Conservation (phyloP, 2,113 vertebrate genomes). For the Zosterops hypoxanthus region DNA sequence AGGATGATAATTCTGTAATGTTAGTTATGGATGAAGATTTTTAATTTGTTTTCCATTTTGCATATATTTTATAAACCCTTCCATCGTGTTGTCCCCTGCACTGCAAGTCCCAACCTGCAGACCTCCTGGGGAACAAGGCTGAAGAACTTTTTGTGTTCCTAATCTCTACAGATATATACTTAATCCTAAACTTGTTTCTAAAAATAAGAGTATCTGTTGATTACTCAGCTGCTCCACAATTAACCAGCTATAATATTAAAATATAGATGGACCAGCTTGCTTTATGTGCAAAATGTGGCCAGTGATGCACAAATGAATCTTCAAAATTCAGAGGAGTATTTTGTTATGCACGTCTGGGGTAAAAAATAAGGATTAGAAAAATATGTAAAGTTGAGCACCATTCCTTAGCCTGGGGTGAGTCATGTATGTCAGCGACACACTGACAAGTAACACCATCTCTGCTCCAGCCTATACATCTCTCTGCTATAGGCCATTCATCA, state of each 20-base stretch:
- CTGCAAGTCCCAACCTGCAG: background rate
- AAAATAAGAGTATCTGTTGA: background rate
- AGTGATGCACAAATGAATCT: background rate
- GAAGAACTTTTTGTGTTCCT: background rate
- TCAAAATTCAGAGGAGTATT: background rate
- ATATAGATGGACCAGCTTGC: background rate
- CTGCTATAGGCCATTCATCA: background rate
- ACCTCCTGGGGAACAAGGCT: background rate
- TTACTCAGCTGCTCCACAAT: background rate
- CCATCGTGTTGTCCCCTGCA: accelerated
- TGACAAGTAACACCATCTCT: background rate
- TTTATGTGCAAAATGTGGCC: background rate
- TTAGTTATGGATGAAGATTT: background rate
- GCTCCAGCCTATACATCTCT: background rate
- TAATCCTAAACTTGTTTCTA: background rate
- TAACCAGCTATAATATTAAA: background rate
- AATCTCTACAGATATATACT: background rate
- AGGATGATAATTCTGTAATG: background rate
- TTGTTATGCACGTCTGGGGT: background rate
- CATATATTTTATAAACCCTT: background rate
- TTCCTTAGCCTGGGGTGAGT: background rate
- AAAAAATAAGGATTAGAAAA: background rate
- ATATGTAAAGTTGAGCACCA: background rate
- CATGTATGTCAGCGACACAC: background rate
- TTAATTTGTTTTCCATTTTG: background rate